phyloP scores from a whole-genome alignment of 2,888 invertebrate species.

The Epinotia nisella region DNA sequence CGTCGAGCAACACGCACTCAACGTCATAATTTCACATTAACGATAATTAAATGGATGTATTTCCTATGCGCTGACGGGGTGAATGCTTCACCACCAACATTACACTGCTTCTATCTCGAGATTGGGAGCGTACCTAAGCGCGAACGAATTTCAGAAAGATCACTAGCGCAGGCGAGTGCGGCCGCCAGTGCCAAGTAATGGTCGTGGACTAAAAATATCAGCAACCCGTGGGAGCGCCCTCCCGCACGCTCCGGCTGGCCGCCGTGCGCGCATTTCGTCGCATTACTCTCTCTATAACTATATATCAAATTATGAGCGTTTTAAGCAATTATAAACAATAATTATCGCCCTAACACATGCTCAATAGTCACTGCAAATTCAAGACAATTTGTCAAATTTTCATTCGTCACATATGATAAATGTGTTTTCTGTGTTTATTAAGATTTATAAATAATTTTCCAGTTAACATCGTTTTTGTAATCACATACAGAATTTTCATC shows the following conservation, averaged over 20 bases:
- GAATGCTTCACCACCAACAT: constrained; percentile 66
- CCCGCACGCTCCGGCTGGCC: constrained; percentile 81
- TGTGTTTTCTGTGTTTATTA: not conserved
- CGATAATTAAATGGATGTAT: constrained; percentile 41
- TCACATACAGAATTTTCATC: not conserved
- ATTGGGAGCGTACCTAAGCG: constrained; percentile 78
- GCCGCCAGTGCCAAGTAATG: constrained; percentile 87
- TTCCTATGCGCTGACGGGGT: constrained; percentile 55
- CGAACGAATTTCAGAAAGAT: constrained; percentile 81
- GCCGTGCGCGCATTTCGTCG: constrained; percentile 80
- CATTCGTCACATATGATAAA: not conserved
- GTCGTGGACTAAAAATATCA: constrained; percentile 88
- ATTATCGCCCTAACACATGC: not conserved
- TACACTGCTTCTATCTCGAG: constrained; percentile 74
- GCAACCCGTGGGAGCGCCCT: constrained; percentile 85
- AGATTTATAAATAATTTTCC: not conserved
- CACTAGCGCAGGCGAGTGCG: constrained; percentile 82
- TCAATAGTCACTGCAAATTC: not conserved
- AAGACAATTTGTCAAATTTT: not conserved
- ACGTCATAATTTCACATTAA: constrained; percentile 69
- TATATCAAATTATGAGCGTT: constrained; percentile 5
- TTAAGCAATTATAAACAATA: not conserved
- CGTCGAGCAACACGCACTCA: constrained; percentile 68
- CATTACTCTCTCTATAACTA: constrained; percentile 62
- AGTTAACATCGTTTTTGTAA: not conserved